Base-by-base conservation (phyloP, 2,888 invertebrate genomes). In the Hartigia nigra region DNA sequence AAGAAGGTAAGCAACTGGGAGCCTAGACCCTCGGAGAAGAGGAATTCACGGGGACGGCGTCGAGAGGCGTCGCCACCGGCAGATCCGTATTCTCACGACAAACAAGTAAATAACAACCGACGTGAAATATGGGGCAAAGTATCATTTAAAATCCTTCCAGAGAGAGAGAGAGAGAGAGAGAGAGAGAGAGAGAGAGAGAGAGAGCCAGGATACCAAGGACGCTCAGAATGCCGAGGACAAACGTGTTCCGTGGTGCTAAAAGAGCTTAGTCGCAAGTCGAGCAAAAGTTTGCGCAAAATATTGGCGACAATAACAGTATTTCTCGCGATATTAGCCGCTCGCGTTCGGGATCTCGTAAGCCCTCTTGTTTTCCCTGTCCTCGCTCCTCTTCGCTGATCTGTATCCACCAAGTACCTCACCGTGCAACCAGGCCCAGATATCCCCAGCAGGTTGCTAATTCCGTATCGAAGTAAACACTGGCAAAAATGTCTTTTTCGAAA, bases 231-330 rank as follows among this genome's bases (percentile, higher is more conserved):
- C 72, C 32, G 72, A 9, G 72, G 72, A 72, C 72, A 12, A 72
- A 31, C 72, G 31, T 32, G 72, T 31, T 31, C 2, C 72, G 23
- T 9, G 39, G 77, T 12, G 37, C 39, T 76, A 76, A 79, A 74
- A 31, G 35, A 79, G 78, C 78, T 79, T 79, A 79, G 78, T 79
- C 74, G 55, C 55, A 23, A 23, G 74, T 14, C 39, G 39, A 37
- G 76, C 35, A 74, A 79, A 87, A 87, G 84, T 87, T 88, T 84
- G 84, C 83, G 79, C 84, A 83, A 87, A 86, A 87, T 87, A 85
- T 89, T 87, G 85, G 83, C 77, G 81, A 88, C 84, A 87, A 89
- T 90, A 89, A 90, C 87, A 87, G 86, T 89, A 89, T 90, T 88
- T 90, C 89, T 89, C 83, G 83, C 83, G 86, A 88, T 90, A 89